Conservation (phyloP, 2,888 invertebrate species). For the Eledone cirrhosa region DNA sequence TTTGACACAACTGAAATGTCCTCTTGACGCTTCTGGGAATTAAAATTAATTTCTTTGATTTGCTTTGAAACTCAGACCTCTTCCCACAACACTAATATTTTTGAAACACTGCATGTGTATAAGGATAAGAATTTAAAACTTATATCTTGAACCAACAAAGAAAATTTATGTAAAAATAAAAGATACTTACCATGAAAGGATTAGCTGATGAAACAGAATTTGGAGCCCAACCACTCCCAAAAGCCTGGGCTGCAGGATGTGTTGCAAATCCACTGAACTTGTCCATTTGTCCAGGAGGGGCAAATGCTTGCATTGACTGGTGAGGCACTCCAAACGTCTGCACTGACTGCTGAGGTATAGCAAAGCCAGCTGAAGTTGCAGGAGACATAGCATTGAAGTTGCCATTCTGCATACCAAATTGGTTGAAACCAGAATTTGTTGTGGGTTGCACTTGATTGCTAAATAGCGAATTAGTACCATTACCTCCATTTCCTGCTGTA, state of each 20-base stretch:
- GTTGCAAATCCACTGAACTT: conserved; percentile 31
- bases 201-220: conserved; percentile 44
- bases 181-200: conserved; percentile 53
- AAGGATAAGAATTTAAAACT: too few relatives aligned
- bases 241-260: conserved; percentile 34
- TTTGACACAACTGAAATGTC: too few relatives aligned
- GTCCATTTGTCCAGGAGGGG: conserved; percentile 34
- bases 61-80: too few relatives aligned
- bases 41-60: too few relatives aligned
- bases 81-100: too few relatives aligned
- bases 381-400: conserved; percentile 42
- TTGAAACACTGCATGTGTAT: too few relatives aligned
- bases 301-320: background rate
- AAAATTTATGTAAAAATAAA: background rate
- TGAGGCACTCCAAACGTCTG: background rate
- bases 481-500: conserved; percentile 14
- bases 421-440: conserved; percentile 35
- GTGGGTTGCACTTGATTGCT: conserved; percentile 10
- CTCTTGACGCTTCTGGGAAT: too few relatives aligned
- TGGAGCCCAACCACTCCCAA: conserved; percentile 42
- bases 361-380: conserved; percentile 37
- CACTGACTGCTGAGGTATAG: conserved; percentile 16
- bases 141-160: too few relatives aligned
- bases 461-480: conserved; percentile 14
- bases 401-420: conserved; percentile 50